Percentiles rank a stretch among this genome's conserved stretches.
phyloP scores from a whole-genome alignment of 2,888 invertebrate species.

The Heterodera filipjevi region DNA sequence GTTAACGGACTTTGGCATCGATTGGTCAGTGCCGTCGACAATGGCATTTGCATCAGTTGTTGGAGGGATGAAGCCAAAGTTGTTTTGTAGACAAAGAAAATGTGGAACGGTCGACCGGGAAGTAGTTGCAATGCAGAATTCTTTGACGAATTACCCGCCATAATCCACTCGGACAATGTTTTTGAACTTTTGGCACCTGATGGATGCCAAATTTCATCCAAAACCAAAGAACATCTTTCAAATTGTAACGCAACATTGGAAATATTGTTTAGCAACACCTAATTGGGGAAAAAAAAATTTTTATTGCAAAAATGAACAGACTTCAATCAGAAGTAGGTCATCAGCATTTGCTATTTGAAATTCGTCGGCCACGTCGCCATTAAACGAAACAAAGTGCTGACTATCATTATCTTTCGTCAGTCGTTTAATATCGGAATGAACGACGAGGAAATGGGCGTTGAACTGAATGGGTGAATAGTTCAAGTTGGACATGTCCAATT shows the following conservation, averaged over 20 bases:
- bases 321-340: not conserved
- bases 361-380: not conserved
- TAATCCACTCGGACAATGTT: not conserved
- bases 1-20: constrained; percentile 1
- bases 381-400: not conserved
- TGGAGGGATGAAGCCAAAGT: not conserved
- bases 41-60: not conserved
- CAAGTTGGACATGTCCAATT: not conserved
- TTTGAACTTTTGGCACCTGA: not conserved
- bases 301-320: not conserved
- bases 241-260: not conserved
- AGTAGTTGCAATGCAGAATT: not conserved
- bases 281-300: not conserved
- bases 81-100: constrained; percentile 11
- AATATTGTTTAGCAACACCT: not conserved
- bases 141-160: not conserved
- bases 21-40: not conserved
- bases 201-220: not conserved
- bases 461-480: not conserved
- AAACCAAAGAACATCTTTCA: not conserved
- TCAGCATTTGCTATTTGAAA: not conserved
- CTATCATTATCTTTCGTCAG: not conserved
- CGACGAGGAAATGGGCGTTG: not conserved
- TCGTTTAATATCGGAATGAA: not conserved
- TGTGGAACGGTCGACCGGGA: not conserved